These are phyloP conservation scores for Cotesia congregata DNA, from an alignment of 2,888 invertebrate genomes.

Conservation along the genomic window DNA sequence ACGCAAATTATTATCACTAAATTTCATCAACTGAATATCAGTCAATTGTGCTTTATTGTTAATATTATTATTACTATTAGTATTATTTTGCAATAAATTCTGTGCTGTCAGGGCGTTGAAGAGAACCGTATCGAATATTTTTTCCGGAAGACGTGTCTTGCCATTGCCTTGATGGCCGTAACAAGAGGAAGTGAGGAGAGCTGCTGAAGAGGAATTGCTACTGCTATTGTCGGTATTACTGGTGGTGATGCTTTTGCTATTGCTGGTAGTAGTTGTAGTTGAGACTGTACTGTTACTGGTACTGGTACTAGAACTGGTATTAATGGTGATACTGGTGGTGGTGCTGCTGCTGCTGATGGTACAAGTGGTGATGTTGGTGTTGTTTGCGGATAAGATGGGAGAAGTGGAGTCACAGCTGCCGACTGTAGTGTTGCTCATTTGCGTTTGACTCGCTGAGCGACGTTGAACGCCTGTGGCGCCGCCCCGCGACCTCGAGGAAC, in stretches of 20 bases:
- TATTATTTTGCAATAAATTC: slow-evolving; percentile 37
- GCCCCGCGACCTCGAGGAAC: slow-evolving; percentile 25
- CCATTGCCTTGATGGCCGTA: slow-evolving; percentile 23
- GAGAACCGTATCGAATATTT: slow-evolving; percentile 45
- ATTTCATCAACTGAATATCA: slow-evolving; percentile 28
- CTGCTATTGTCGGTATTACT: not conserved
- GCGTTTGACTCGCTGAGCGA: slow-evolving; percentile 38
- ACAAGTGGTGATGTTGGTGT: slow-evolving; percentile 14
- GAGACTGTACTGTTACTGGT: not conserved
- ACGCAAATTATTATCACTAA: slow-evolving; percentile 6
- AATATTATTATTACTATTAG: not conserved
- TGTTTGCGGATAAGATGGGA: slow-evolving; percentile 26
- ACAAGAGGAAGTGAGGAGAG: slow-evolving; percentile 11
- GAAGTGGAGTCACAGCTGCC: slow-evolving; percentile 23
- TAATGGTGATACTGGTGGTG: not conserved
- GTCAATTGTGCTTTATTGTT: slow-evolving; percentile 31
- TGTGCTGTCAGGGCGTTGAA: slow-evolving; percentile 46
- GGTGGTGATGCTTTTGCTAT: not conserved
- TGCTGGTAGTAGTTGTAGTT: not conserved
- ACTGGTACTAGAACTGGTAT: not conserved
- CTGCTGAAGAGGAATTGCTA: not conserved
- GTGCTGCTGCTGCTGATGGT: not conserved
- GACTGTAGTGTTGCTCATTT: slow-evolving; percentile 34
- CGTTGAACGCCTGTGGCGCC: slow-evolving; percentile 41
- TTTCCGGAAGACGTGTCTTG: slow-evolving; percentile 35